Percentiles rank a stretch among this genome's conserved stretches.
phyloP scores from a whole-genome alignment of 1,140 invertebrate genomes.

The Drosophila mojavensis region DNA sequence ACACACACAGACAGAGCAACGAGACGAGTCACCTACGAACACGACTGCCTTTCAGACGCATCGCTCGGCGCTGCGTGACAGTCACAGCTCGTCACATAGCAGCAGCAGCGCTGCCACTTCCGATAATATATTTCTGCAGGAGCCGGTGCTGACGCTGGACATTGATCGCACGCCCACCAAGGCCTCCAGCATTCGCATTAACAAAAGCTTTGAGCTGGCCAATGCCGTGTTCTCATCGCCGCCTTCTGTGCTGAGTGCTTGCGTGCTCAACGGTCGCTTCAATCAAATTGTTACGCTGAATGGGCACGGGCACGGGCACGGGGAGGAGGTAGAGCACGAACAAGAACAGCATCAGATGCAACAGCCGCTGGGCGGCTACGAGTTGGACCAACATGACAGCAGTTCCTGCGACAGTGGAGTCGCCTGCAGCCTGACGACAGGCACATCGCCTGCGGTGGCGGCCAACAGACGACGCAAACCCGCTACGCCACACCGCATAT shows the following conservation, averaged over 20 bases:
- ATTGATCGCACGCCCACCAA: slow-evolving; percentile 83
- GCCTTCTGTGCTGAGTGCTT: slow-evolving; percentile 62
- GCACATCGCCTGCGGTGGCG: slow-evolving; percentile 35
- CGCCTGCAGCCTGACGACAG: slow-evolving; percentile 54
- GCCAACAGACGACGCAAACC: slow-evolving; percentile 68
- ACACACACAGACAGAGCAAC: slow-evolving; percentile 10
- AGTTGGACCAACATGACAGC: slow-evolving; percentile 75
- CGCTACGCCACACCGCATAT: slow-evolving; percentile 82
- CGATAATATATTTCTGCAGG: slow-evolving; percentile 82
- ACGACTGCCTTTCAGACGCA: slow-evolving; percentile 63
- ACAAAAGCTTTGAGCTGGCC: slow-evolving; percentile 74
- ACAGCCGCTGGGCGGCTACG: slow-evolving; percentile 40
- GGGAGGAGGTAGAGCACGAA: slow-evolving; percentile 29
- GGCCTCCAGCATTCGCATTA: slow-evolving; percentile 81
- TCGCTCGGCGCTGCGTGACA: slow-evolving; percentile 65
- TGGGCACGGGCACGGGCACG: slow-evolving; percentile 23
- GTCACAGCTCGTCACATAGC: slow-evolving; percentile 67
- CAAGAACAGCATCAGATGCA: slow-evolving; percentile 22
- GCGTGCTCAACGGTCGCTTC: slow-evolving; percentile 74
- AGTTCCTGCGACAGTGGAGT: slow-evolving; percentile 84
- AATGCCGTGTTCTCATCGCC: slow-evolving; percentile 75
- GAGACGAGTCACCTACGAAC: slow-evolving; percentile 16
- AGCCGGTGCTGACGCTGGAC: slow-evolving; percentile 78
- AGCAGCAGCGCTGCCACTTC: slow-evolving; percentile 64
- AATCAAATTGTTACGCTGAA: slow-evolving; percentile 81